These are phyloP conservation scores for Apostichopus leukothele DNA, from an alignment of 53 echinoderm and acorn worm species.

Conservation along the genomic window DNA sequence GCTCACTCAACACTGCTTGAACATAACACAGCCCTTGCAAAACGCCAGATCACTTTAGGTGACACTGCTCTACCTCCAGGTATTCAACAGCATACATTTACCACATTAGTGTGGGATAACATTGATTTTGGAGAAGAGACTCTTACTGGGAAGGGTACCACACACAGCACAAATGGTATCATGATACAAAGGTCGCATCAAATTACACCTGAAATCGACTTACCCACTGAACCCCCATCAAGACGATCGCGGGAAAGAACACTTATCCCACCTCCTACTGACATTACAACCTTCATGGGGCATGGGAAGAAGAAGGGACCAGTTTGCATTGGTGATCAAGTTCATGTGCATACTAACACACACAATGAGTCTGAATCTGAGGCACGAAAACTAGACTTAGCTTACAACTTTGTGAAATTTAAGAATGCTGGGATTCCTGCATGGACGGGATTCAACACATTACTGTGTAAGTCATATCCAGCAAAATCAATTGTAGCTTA, in stretches of 20 bases:
- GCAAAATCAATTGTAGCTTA: too few relatives aligned
- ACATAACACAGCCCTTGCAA: slow-evolving; percentile 67
- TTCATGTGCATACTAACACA: too few relatives aligned
- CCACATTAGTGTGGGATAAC: not conserved
- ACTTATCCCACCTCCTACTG: slow-evolving; percentile 1
- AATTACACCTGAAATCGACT: not conserved
- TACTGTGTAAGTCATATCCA: too few relatives aligned
- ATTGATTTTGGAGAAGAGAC: too few relatives aligned
- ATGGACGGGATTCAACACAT: too few relatives aligned
- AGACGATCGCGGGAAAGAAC: slow-evolving; percentile 29
- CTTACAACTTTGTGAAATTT: too few relatives aligned
- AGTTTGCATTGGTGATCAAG: not conserved
- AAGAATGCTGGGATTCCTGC: too few relatives aligned
- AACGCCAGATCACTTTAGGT: slow-evolving; percentile 40
- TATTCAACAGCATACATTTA: slow-evolving; percentile 27
- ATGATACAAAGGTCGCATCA: slow-evolving; percentile 35
- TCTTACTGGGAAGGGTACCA: too few relatives aligned
- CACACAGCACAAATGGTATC: too few relatives aligned
- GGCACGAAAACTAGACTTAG: too few relatives aligned
- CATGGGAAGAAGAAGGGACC: slow-evolving; percentile 16
- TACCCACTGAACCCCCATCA: not conserved
- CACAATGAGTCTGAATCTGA: too few relatives aligned
- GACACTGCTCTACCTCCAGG: slow-evolving; percentile 43
- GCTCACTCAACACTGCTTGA: slow-evolving; percentile 54
- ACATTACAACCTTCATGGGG: slow-evolving; percentile 19